A percentile compares a stretch with the other conserved stretches of the same genome.
Conservation (phyloP, 2,888 invertebrate species). For the Lasius fuliginosus region DNA sequence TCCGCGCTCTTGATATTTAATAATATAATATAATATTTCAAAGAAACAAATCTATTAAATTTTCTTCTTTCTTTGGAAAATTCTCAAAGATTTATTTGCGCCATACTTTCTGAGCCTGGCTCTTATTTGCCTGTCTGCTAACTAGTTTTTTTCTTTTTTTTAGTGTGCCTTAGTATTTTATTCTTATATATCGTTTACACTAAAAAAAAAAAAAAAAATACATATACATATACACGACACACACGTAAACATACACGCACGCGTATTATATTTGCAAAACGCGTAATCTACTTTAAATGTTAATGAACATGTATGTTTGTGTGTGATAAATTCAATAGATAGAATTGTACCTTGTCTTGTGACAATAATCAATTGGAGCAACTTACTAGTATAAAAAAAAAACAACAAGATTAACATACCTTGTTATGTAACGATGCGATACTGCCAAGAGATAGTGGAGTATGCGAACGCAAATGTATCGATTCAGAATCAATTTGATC, state of each 20-base stretch:
- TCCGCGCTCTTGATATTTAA: no score
- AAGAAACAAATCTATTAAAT: no score
- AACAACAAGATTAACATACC: conserved; percentile 82
- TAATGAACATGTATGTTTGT: neutral
- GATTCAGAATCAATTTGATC: conserved; percentile 85
- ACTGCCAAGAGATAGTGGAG: conserved; percentile 92
- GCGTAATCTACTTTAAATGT: neutral
- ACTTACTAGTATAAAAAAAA: neutral
- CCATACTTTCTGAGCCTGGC: no score
- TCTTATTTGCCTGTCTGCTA: no score
- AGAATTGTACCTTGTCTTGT: neutral
- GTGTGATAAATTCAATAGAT: neutral
- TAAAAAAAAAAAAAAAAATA: no score
- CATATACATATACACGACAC: neutral
- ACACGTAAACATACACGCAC: no score
- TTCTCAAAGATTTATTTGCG: no score
- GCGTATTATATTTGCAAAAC: neutral
- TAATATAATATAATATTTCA: no score
- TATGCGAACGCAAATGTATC: conserved; percentile 87
- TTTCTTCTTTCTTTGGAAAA: no score
- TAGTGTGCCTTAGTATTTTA: no score
- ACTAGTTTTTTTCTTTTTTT: no score
- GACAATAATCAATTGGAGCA: neutral
- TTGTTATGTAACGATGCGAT: conserved; percentile 93
- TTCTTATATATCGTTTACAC: no score